Percentiles rank a stretch among this genome's conserved stretches.
Conservation (phyloP, 2,113 vertebrate species). For the Petrocephalus microphthalmus region DNA sequence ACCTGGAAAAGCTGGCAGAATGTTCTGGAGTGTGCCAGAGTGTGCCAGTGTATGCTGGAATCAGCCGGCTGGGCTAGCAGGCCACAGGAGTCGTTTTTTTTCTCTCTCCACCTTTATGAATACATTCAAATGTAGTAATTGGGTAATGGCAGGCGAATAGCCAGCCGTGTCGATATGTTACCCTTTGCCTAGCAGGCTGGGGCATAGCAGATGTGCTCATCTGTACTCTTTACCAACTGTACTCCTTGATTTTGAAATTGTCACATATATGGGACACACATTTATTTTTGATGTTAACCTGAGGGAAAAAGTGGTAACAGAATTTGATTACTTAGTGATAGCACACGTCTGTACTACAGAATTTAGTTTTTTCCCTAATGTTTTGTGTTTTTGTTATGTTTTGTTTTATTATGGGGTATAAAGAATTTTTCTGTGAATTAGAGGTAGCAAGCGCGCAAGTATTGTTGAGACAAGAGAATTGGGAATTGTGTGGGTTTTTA, state of each 20-base stretch:
- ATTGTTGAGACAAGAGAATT: not conserved
- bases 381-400: not conserved
- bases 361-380: not conserved
- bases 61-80: not conserved
- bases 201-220: not conserved
- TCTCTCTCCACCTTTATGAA: not conserved
- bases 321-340: not conserved
- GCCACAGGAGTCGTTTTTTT: not conserved
- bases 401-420: not conserved
- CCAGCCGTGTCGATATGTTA: not conserved
- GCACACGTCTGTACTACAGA: not conserved
- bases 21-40: not conserved
- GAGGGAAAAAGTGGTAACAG: not conserved
- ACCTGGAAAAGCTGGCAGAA: not conserved
- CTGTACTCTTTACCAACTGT: not conserved
- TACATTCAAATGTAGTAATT: not conserved
- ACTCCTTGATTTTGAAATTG: not conserved
- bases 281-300: not conserved
- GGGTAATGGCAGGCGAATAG: not conserved
- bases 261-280: not conserved
- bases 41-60: not conserved
- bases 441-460: not conserved
- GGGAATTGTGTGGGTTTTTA: not conserved
- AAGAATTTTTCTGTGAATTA: not conserved
- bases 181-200: not conserved